Evolutionary conservation across 2,888 invertebrate species (phyloP), one percentile per base, ranked within the genome.

Genomic region (Resseliella maxima): DNA sequence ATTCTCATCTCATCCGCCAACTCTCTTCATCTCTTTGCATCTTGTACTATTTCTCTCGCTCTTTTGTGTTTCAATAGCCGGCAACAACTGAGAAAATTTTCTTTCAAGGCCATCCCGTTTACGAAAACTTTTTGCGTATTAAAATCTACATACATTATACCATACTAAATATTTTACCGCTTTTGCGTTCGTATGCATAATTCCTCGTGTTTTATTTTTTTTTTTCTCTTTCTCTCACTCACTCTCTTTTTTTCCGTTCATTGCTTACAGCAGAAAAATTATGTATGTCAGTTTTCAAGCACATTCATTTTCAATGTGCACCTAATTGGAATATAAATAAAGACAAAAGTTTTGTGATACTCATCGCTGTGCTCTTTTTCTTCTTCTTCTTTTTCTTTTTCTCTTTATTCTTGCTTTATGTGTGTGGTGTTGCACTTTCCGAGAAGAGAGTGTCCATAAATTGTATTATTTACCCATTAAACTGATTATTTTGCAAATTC

Each of bases 311-410:
- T 3, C 46, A 50, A 50, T 50, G 12, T 27, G 6, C 5, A 59
- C 72, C 72, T 72, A 72, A 72, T 72, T 72, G 72, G 72, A 72
- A 72, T 31, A 72, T 72, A 72, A 72, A 72, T 72, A 72, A 35
- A 72, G 72, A 31, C 12, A 31, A 50, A 72, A 31, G 72, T 72
- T 72, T 72, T 72, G 31, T 72, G 12, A 72, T 10, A 72, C 59
- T 24, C 31, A 31, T 72, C 72, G 72, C 5, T 59, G 12, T 59
- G n/a, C 24, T 24, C 59, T 59, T 59, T 50, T 50, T 8, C 12
- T 41, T 41, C 12, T 41, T 41, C 41, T 41, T 41, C 5, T 41
- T 41, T 8, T 41, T 41, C 5, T 41, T 41, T 41, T 41, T 41
- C 41, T 5, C 12, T 41, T 41, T 41, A 12, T 12, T 41, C 41